phyloP scores from a whole-genome alignment of 2,113 vertebrate species.

The Carassius carassius region DNA sequence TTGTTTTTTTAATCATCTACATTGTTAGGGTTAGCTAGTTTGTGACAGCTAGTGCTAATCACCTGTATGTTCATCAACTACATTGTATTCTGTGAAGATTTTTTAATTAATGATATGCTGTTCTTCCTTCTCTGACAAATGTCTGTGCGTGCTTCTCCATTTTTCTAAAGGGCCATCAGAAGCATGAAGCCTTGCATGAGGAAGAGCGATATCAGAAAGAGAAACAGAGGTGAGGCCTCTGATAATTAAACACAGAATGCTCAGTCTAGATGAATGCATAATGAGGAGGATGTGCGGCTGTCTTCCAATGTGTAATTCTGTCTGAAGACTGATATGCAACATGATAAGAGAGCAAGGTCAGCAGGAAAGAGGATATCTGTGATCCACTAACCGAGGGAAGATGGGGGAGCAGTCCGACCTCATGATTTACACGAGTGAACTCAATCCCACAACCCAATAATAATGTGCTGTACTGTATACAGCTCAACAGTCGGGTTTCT shows the following conservation, averaged over 20 bases:
- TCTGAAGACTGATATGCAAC: conserved; percentile 22
- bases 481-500: neutral
- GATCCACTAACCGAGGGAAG: conserved; percentile 8
- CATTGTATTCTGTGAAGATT: neutral
- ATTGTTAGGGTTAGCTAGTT: neutral
- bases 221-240: neutral
- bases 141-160: neutral
- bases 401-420: neutral
- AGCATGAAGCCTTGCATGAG: neutral
- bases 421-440: conserved; percentile 17
- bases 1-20: no score
- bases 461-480: conserved; percentile 2
- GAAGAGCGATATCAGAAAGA: conserved; percentile 6
- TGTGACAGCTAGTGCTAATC: neutral
- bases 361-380: conserved; percentile 35
- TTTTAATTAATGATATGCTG: neutral
- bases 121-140: neutral
- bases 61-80: neutral
- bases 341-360: conserved; percentile 41
- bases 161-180: neutral
- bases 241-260: conserved; percentile 17
- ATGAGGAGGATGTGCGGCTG: conserved; percentile 11
- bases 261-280: conserved; percentile 4
- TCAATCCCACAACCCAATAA: neutral
- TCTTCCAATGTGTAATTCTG: conserved; percentile 18